Conservation (phyloP, 2,113 vertebrate species). For the Ammodytes dubius region DNA sequence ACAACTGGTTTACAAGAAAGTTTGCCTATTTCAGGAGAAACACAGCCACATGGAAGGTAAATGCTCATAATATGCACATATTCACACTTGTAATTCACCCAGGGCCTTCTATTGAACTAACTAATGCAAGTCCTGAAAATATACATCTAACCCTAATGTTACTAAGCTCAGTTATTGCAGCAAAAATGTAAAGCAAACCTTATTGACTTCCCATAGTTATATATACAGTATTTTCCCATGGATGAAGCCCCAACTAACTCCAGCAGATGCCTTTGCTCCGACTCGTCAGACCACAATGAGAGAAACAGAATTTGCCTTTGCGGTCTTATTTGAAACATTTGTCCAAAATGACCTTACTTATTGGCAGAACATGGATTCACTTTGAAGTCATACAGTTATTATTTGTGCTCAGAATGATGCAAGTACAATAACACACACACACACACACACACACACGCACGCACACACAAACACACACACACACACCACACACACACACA, state of each 20-base stretch:
- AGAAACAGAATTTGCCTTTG: constrained; percentile 25
- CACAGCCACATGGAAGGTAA: constrained; percentile 99
- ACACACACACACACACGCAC: neutral
- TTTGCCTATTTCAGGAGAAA: constrained; percentile 99
- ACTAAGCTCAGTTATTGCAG: neutral
- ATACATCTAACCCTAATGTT: too few relatives aligned
- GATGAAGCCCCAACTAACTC: constrained; percentile 26
- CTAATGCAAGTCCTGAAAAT: neutral
- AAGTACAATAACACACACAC: neutral
- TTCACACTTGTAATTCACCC: neutral
- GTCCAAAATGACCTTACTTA: constrained; percentile 25
- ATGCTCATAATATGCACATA: neutral
- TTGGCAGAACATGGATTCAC: constrained; percentile 16
- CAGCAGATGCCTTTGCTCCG: constrained; percentile 2
- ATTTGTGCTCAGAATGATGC: constrained; percentile 8
- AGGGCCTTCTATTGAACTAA: neutral
- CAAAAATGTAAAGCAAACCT: neutral
- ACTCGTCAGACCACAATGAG: constrained; percentile 12
- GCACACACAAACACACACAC: neutral
- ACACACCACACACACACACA: neutral
- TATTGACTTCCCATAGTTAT: constrained; percentile 23
- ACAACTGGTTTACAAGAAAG: constrained; percentile 99
- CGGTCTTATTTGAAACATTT: constrained; percentile 25
- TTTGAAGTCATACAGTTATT: constrained; percentile 1
- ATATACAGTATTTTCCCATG: constrained; percentile 24